Conservation (phyloP, 2,113 vertebrate genomes). For the Nestor notabilis region DNA sequence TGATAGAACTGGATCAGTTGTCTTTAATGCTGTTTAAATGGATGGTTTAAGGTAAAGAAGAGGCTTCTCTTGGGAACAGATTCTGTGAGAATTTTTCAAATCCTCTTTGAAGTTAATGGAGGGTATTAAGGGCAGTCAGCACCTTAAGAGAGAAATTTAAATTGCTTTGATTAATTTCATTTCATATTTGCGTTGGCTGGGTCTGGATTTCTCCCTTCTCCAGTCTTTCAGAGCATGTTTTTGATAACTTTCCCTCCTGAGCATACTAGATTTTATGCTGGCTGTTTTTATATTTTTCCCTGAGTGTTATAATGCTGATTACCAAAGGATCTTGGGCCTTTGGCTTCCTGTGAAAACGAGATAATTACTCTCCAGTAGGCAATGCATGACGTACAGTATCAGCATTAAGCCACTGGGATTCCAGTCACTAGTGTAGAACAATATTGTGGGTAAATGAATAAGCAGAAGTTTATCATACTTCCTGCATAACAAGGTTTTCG, state of each 20-base stretch:
- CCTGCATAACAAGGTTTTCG: slow-evolving; percentile 47
- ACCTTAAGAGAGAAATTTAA: slow-evolving; percentile 34
- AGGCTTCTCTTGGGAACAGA: neutral
- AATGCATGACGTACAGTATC: slow-evolving; percentile 31
- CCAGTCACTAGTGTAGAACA: slow-evolving; percentile 54
- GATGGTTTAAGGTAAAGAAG: neutral
- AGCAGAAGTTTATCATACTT: slow-evolving; percentile 69
- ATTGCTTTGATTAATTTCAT: neutral
- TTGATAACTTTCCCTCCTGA: slow-evolving; percentile 31
- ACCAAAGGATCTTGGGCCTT: slow-evolving; percentile 31
- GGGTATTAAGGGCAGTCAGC: neutral
- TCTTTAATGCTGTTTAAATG: neutral
- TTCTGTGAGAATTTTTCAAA: slow-evolving; percentile 27
- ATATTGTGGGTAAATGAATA: slow-evolving; percentile 71
- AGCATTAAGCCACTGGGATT: slow-evolving; percentile 60
- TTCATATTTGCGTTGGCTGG: neutral
- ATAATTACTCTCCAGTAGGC: slow-evolving; percentile 68
- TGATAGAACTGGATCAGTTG: neutral
- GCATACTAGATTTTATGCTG: neutral
- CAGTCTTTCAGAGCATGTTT: neutral
- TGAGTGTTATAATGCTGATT: slow-evolving; percentile 52
- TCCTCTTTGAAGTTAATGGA: slow-evolving; percentile 52
- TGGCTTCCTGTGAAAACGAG: slow-evolving; percentile 64
- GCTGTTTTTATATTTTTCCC: slow-evolving; percentile 37
- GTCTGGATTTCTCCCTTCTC: neutral